Evolutionary conservation across 1,140 invertebrate genomes (phyloP).

Genomic region (Rhizoglyphus robini): DNA sequence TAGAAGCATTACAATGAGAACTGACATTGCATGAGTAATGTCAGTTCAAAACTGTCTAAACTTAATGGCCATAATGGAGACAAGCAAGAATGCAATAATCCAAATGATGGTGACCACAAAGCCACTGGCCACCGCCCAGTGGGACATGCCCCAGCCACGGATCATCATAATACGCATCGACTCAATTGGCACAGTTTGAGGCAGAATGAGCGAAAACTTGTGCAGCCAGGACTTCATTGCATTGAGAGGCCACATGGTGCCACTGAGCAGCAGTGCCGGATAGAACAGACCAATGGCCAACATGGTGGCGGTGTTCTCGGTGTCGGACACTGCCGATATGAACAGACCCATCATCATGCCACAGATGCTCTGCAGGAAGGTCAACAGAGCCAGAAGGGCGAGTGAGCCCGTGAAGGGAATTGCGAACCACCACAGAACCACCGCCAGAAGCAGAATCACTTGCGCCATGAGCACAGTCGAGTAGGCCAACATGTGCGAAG

Average conservation of each 20-base stretch:
- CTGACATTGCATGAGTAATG: no score
- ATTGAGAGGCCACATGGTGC: conserved; percentile 78
- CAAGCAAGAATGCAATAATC: conserved; percentile 51
- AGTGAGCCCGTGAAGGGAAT: conserved; percentile 64
- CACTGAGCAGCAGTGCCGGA: conserved; percentile 66
- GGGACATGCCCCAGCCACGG: conserved; percentile 18
- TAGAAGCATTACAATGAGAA: no score
- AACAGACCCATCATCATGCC: conserved; percentile 89
- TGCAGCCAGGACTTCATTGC: conserved; percentile 71
- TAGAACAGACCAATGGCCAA: conserved; percentile 80
- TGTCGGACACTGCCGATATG: conserved; percentile 69
- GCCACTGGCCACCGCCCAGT: conserved; percentile 4
- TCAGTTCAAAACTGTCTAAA: no score
- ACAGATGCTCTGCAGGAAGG: conserved; percentile 60
- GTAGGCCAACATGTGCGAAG: conserved; percentile 81
- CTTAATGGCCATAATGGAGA: no score
- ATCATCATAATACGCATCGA: conserved; percentile 21
- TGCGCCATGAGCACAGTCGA: conserved; percentile 89
- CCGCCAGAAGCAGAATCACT: conserved; percentile 65
- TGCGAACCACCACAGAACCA: conserved; percentile 65
- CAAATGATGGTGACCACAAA: conserved; percentile 19
- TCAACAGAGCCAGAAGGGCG: conserved; percentile 55
- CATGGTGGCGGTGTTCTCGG: conserved; percentile 81
- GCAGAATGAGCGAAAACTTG: conserved; percentile 66
- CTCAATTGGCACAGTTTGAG: conserved; percentile 60